Percentiles rank a stretch among this genome's conserved stretches.
Conservation (phyloP, 1,140 invertebrate species). For the Trachymyrmex cornetzi region DNA sequence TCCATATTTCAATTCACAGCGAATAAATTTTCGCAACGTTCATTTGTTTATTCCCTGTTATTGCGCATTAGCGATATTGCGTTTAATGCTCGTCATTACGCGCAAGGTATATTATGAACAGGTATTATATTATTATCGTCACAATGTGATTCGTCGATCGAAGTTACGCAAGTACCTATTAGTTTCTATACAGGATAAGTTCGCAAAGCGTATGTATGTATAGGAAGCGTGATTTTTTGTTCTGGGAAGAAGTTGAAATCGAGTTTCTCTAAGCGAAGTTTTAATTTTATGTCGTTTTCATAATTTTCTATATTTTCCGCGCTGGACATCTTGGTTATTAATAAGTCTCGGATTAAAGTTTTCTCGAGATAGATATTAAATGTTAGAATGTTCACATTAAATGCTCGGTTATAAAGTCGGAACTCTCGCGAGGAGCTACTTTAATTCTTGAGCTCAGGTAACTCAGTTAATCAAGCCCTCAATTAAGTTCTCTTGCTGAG, state of each 20-base stretch:
- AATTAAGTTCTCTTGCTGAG: slow-evolving; percentile 15
- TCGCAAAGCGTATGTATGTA: neutral
- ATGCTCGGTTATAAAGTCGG: slow-evolving; percentile 2
- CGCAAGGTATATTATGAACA: slow-evolving; percentile 16
- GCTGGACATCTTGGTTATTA: slow-evolving; percentile 41
- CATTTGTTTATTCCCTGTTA: slow-evolving; percentile 11
- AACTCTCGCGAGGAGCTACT: neutral
- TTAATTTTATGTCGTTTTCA: slow-evolving; percentile 54
- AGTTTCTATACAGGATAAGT: neutral
- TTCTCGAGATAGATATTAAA: slow-evolving; percentile 54
- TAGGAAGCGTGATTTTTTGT: neutral
- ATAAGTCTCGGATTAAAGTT: slow-evolving; percentile 57
- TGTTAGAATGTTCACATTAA: slow-evolving; percentile 35
- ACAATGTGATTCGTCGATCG: slow-evolving; percentile 14
- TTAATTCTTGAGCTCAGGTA: neutral
- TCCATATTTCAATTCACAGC: neutral
- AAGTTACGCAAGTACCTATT: slow-evolving; percentile 29
- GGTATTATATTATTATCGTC: slow-evolving; percentile 20
- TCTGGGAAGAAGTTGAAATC: slow-evolving; percentile 41
- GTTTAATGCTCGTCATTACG: neutral
- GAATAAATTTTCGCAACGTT: slow-evolving; percentile 4
- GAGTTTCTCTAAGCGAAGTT: slow-evolving; percentile 49
- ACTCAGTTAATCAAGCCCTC: slow-evolving; percentile 20
- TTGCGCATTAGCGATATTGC: neutral
- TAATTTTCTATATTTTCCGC: slow-evolving; percentile 41